Base-by-base conservation (phyloP, 2,888 invertebrate genomes). In the Synanthedon andrenaeformis region DNA sequence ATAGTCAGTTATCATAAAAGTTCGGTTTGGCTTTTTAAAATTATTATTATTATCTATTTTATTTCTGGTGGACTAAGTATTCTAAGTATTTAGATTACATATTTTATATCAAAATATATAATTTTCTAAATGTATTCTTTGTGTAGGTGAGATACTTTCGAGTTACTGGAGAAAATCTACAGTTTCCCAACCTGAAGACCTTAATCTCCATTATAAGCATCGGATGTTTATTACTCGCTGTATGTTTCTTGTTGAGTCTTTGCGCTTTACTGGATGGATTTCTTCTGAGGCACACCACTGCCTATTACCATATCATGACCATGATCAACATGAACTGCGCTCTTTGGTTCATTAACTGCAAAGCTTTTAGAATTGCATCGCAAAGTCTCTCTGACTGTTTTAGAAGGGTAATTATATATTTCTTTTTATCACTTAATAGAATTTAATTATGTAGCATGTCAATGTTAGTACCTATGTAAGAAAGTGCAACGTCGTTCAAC, bases 251-350 rank as follows among this genome's bases (percentile, higher is more conserved):
- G 28, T 72, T 91, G 14, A 89, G 90, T 35, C 75, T 92, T 1
- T 90, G 90, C 58, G 89, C 89, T 3, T 70, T 92, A 12, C 66
- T 92, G 55, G 91, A 91, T 51, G 92, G 92, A 0, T 92, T 91
- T 68, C 87, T 90, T 3, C 66, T 92, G 11, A 88, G 89, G 65
- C 92, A 92, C 62, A 92, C 92, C 0, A 69, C 77, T 1, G 91
- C 90, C 0, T 91, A 91, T 65, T 89, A 89, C 64, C 92, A 92
- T 62, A 91, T 92, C 51, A 90, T 92, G 41, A 92, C 89, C 0
- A 92, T 91, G 91, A 90, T 92, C 52, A 92, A 92, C 62, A 92
- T 92, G 92, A 92, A 92, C 67, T 91, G 91, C 57, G 91, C 92
- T 0, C 77, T 92, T 2, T 92, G 92, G 92, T 92, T 91, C 63